Conservation (phyloP, 1,140 invertebrate genomes). For the Streblospio benedicti region DNA sequence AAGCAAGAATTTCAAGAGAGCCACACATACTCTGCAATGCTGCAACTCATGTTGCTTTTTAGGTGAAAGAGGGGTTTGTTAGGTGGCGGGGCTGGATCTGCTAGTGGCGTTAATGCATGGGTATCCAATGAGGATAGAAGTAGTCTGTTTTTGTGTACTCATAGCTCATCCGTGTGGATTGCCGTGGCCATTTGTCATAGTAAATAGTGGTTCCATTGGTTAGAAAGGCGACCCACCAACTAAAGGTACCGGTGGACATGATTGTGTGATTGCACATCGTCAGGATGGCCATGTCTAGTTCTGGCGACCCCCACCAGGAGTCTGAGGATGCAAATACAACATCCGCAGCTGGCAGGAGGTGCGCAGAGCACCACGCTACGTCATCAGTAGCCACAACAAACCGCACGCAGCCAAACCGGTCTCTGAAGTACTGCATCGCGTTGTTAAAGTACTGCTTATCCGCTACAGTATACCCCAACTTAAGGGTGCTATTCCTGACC, state of each 20-base stretch:
- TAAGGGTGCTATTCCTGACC: not conserved
- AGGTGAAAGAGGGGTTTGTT: no score
- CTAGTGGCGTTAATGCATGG: not conserved
- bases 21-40: no score
- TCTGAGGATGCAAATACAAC: not conserved
- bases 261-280: conserved; percentile 58
- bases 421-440: not conserved
- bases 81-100: no score
- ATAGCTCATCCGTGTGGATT: not conserved
- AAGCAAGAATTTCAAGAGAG: no score
- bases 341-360: no score
- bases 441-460: not conserved
- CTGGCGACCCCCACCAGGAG: not conserved
- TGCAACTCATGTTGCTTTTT: no score
- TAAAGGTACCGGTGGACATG: conserved; percentile 60
- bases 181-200: not conserved
- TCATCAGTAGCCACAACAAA: conserved; percentile 8
- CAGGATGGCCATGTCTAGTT: conserved; percentile 54
- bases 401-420: not conserved
- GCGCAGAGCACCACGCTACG: conserved; percentile 2
- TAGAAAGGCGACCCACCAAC: conserved; percentile 57
- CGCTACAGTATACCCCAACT: conserved; percentile 5
- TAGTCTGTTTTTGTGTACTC: not conserved
- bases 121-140: not conserved
- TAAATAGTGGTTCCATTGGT: not conserved